Conservation (phyloP, 2,888 invertebrate genomes). For the Pandemis corylana region DNA sequence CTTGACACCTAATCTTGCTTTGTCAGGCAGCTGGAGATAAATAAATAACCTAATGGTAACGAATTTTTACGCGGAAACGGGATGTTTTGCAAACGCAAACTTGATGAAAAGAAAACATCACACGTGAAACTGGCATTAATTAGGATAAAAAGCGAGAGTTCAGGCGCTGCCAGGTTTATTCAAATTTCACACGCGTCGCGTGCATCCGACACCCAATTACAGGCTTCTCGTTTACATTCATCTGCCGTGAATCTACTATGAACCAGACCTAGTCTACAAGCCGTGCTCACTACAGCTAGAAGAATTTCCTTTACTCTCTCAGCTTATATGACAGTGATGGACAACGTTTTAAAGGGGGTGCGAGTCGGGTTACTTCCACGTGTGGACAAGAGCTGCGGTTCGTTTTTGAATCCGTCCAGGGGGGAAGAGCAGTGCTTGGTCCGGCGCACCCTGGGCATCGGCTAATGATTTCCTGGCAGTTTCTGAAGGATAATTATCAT, state of each 20-base stretch:
- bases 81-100: slow-evolving; percentile 18
- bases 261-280: not conserved
- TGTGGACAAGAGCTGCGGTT: too few relatives aligned
- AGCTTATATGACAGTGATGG: not conserved
- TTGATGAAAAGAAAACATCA: slow-evolving; percentile 27
- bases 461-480: too few relatives aligned
- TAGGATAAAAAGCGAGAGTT: slow-evolving; percentile 29
- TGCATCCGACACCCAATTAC: slow-evolving; percentile 47
- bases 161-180: slow-evolving; percentile 30
- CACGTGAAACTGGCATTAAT: slow-evolving; percentile 25
- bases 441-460: too few relatives aligned
- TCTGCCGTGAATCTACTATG: slow-evolving; percentile 50
- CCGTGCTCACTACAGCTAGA: not conserved
- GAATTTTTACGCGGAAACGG: not conserved
- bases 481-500: too few relatives aligned
- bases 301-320: not conserved
- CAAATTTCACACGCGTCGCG: slow-evolving; percentile 41
- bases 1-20: not conserved
- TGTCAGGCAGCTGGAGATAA: not conserved
- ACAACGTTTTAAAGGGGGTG: too few relatives aligned
- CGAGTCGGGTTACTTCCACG: too few relatives aligned
- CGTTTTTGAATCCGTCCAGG: too few relatives aligned
- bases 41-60: not conserved
- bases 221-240: slow-evolving; percentile 43
- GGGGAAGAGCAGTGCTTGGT: too few relatives aligned